Evolutionary conservation across 2,888 invertebrate species (phyloP), one percentile per base, ranked within the genome.

Genomic region (Aricia artaxerxes): DNA sequence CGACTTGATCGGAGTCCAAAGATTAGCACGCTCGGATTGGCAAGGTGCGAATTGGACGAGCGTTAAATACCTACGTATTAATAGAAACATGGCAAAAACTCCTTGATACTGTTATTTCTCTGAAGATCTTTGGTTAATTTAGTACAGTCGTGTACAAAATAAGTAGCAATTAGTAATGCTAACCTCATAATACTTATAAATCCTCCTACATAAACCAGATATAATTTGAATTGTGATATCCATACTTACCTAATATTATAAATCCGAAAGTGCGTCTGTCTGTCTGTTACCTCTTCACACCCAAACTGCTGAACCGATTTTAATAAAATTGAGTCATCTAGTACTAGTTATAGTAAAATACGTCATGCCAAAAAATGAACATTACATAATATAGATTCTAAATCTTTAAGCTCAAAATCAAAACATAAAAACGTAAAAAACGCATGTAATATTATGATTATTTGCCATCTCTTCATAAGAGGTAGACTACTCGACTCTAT

Each of bases 21-120:
- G 90, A 91, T 91, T 87, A 89, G 80, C 82, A 81, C 88, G 90
- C 86, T 90, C 83, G 86, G 87, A 82, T 87, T 84, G 84, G 83
- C 81, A 75, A 53, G 73, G 11, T 49, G 11, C 53, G 77, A 60
- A 76, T 75, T 69, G 79, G 73, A 72, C 49, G 72, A 61, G 73
- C n/a, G 64, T 78, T 60, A 31, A 64, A 69, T 38, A 44, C 6
- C 40, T 38, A 44, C 6, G 57, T 38, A 78, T 80, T 76, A 75
- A 79, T 79, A 79, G 78, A 78, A 79, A 78, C 35, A 75, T 24
- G 31, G 49, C 44, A 75, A 75, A 78, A 73, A 53, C n/a, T 72
- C 38, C 2, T 60, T 9, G 24, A 24, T 11, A n/a, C 78, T 64
- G 16, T 78, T 76, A 69, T 69, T 40, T 35, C 75, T 73, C 31